These are phyloP conservation scores for Balanococcus diminutus DNA, from an alignment of 2,888 invertebrate genomes.

Conservation along the genomic window DNA sequence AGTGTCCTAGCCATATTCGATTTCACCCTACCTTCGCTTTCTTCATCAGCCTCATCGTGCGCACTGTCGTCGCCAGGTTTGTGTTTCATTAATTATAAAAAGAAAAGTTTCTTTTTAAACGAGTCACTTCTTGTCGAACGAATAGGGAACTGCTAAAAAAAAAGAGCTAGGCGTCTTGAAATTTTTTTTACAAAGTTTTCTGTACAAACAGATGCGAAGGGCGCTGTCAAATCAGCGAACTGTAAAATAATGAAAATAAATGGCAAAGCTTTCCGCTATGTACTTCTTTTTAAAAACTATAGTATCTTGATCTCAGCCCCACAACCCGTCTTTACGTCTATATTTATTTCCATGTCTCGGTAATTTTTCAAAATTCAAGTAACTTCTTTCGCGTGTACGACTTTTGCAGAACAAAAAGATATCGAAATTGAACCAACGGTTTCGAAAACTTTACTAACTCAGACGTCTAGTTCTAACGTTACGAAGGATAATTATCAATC, in stretches of 20 bases:
- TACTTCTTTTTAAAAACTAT: constrained; percentile 9
- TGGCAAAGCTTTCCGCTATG: neutral
- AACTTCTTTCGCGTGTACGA: neutral
- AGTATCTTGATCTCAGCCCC: neutral
- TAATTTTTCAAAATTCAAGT: neutral
- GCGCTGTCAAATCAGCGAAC: constrained; percentile 14
- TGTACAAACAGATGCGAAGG: neutral
- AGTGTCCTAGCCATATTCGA: constrained; percentile 19
- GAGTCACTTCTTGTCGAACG: constrained; percentile 27
- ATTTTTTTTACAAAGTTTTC: neutral
- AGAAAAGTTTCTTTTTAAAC: neutral
- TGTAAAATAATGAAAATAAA: constrained; percentile 27
- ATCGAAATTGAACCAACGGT: neutral
- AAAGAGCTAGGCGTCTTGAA: constrained; percentile 10
- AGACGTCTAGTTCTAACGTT: neutral
- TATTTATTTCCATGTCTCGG: neutral
- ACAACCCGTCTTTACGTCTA: neutral
- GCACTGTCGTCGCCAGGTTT: constrained; percentile 28
- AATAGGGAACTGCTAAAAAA: neutral
- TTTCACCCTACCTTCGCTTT: constrained; percentile 1
- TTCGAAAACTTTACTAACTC: neutral
- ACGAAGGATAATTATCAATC: neutral
- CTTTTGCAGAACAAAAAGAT: constrained; percentile 2
- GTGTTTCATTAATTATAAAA: constrained; percentile 2
- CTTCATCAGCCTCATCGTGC: neutral